Evolutionary conservation across 2,113 vertebrate species (phyloP), one percentile per base, ranked within the genome.

Genomic region (Paradoxurus hermaphroditus): DNA sequence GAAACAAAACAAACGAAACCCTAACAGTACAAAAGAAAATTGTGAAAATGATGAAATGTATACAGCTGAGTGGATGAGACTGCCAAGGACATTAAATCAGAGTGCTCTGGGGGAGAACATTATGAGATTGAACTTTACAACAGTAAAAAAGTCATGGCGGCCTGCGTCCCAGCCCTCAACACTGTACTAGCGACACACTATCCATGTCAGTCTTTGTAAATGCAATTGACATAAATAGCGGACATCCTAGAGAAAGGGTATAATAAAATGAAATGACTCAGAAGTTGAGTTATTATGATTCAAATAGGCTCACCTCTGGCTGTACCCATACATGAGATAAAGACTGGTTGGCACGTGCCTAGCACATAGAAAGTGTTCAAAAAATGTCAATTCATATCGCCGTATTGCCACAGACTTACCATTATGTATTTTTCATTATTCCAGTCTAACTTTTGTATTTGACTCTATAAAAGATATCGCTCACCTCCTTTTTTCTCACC

Each of bases 1-100:
- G 56, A 96, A 86, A 46, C 29, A 87, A 97, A 94, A 44, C 44
- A 95, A 92, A 49, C 56, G 56, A 70, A 95, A 31, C 7, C 19
- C 25, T 36, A 77, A 31, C 3, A 65, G 23, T 49, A 44, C 21
- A n/a, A 88, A 68, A 85, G 46, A 36, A 87, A 91, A 85, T 49
- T 21, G 70, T 46, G 41, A 51, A 51, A 31, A 51, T 14, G 53
- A 44, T 62, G 34, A 72, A 65, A 51, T 73, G 34, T 77, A 46
- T 31, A 5, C 65, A 39, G 4, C 18, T 19, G 29, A 82, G 14
- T 21, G 59, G 41, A 31, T 44, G 11, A 36, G 41, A 85, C 39
- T 70, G 2, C 16, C 82, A 68, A 27, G 13, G 41, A 49, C n/a
- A 39, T 70, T 73, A 79, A 82, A 67, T 14, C 19, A 81, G 49